Percentiles rank a stretch among this genome's conserved stretches.
Conservation (phyloP, 2,888 invertebrate species). For the Meteorus cinctellus region DNA sequence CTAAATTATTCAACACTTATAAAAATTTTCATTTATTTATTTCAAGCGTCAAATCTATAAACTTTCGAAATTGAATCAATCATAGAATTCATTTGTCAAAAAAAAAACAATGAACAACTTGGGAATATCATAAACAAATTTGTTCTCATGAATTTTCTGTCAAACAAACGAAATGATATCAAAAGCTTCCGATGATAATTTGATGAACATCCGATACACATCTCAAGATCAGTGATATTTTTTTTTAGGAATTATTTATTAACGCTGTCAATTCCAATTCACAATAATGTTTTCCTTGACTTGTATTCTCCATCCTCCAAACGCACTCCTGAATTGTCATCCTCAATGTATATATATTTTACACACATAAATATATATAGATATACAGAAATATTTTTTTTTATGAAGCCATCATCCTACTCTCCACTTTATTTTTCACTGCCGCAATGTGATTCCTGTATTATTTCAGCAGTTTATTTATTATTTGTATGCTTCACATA, state of each 20-base stretch:
- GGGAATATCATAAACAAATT: background rate
- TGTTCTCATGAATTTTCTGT: background rate
- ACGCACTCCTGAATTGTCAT: conserved; percentile 46
- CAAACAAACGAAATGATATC: conserved; percentile 7
- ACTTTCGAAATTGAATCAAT: background rate
- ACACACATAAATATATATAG: conserved; percentile 12
- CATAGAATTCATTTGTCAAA: background rate
- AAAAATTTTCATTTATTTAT: conserved; percentile 34
- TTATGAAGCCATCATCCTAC: conserved; percentile 40
- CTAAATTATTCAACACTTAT: conserved; percentile 12
- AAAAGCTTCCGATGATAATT: conserved; percentile 47
- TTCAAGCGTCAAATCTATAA: conserved; percentile 29
- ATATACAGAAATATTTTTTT: conserved; percentile 40
- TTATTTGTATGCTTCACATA: conserved; percentile 46
- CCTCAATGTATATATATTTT: conserved; percentile 34
- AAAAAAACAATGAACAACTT: conserved; percentile 22
- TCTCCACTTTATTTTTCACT: conserved; percentile 45
- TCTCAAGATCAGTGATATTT: conserved; percentile 71
- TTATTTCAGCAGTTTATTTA: conserved; percentile 55
- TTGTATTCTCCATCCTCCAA: conserved; percentile 50
- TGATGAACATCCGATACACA: conserved; percentile 55
- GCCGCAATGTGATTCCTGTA: conserved; percentile 56
- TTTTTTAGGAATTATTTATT: conserved; percentile 71
- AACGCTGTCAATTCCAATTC: conserved; percentile 69
- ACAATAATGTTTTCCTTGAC: conserved; percentile 57